Conservation (phyloP, 2,797 vertebrate species). For the Sebastes oblongus region DNA sequence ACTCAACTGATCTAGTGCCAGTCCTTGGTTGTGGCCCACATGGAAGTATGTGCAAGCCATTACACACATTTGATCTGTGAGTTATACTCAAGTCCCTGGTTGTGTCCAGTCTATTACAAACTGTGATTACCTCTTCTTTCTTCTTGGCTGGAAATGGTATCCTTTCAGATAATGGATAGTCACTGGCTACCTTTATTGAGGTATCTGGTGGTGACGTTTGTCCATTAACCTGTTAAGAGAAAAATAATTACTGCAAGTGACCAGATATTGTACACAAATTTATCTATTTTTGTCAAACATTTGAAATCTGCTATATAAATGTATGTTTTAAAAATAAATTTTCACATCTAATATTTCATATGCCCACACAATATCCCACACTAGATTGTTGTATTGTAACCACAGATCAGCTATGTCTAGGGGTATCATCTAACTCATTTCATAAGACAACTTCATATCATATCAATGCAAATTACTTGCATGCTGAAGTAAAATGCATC, state of each 20-base stretch:
- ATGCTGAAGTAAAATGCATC: not conserved
- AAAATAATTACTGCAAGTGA: constrained; percentile 1
- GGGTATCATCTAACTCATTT: constrained; percentile 10
- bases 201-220: not conserved
- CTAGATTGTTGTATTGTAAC: not conserved
- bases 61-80: constrained; percentile 13
- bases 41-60: constrained; percentile 8
- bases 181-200: not conserved
- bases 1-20: constrained; percentile 5
- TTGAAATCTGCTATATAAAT: not conserved
- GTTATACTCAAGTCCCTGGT: constrained; percentile 11
- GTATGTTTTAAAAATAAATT: not conserved
- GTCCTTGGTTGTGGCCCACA: constrained; percentile 15
- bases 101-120: constrained; percentile 21
- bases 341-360: not conserved
- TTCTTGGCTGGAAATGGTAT: constrained; percentile 16
- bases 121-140: constrained; percentile 14
- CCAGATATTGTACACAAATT: not conserved
- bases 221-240: constrained; percentile 60
- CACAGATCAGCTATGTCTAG: not conserved
- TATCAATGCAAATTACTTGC: constrained; percentile 24
- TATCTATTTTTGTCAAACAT: not conserved
- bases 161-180: not conserved
- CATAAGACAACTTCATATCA: constrained; percentile 14
- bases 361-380: not conserved